phyloP scores from a whole-genome alignment of 1,140 invertebrate genomes.

The Saccostrea echinata region DNA sequence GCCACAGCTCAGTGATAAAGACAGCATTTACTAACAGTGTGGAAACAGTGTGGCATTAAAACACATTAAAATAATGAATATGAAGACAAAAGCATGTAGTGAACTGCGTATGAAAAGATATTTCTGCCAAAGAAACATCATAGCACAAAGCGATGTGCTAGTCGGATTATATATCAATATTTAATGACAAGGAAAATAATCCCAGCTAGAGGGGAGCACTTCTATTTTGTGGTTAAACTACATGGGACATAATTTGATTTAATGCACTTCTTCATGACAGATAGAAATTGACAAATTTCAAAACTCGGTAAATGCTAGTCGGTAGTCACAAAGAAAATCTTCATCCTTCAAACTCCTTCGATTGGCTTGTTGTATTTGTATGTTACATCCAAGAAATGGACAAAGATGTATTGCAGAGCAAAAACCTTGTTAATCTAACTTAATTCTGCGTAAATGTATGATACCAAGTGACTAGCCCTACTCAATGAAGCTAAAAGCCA shows the following conservation, averaged over 20 bases:
- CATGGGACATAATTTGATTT: conserved; percentile 34
- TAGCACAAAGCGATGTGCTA: background rate
- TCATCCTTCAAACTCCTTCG: background rate
- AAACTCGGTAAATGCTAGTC: background rate
- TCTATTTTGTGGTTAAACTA: background rate
- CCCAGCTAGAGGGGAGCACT: background rate
- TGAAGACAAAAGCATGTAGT: background rate
- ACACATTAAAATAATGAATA: background rate
- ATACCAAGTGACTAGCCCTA: conserved; percentile 13
- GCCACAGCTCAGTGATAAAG: too few species aligned
- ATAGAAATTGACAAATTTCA: background rate
- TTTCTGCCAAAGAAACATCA: background rate
- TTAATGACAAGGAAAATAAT: background rate
- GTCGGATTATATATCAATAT: background rate
- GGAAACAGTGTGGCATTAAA: background rate
- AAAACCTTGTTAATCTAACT: conserved; percentile 35
- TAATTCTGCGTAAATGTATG: conserved; percentile 22
- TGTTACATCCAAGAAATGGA: background rate
- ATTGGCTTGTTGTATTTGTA: background rate
- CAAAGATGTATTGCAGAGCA: conserved; percentile 28
- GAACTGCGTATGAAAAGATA: background rate
- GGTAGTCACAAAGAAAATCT: background rate
- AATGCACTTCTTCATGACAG: background rate
- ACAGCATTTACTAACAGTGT: background rate
- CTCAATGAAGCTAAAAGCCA: conserved; percentile 18